Conservation (phyloP, 2,113 vertebrate genomes). For the Mellivora capensis region DNA sequence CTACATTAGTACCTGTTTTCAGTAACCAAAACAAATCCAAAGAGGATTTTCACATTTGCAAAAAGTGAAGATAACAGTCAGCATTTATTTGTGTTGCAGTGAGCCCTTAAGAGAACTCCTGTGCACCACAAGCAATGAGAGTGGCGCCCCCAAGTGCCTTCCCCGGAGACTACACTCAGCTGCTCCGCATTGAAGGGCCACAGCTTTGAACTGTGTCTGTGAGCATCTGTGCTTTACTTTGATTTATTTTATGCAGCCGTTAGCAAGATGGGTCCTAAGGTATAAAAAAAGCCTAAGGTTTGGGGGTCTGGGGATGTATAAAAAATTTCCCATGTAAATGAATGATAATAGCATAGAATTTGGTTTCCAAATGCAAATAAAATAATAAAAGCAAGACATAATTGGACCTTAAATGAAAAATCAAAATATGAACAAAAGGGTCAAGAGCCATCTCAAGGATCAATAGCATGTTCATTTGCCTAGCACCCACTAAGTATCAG, state of each 20-base stretch:
- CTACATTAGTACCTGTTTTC: neutral
- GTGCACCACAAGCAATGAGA: neutral
- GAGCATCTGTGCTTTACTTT: neutral
- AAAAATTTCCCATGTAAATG: neutral
- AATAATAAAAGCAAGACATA: neutral
- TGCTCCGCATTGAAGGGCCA: neutral
- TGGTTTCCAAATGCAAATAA: neutral
- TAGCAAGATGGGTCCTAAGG: neutral
- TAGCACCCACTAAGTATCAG: neutral
- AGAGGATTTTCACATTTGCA: neutral
- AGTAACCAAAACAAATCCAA: neutral
- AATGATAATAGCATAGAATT: neutral
- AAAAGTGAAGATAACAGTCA: neutral
- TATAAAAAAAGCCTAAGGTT: neutral
- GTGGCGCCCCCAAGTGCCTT: neutral
- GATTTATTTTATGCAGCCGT: neutral
- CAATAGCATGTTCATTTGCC: neutral
- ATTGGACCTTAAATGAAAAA: neutral
- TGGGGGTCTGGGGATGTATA: neutral
- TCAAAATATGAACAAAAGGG: neutral
- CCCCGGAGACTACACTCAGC: neutral
- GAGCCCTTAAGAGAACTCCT: neutral
- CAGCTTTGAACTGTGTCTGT: neutral
- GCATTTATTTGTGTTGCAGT: neutral
- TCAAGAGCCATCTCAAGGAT: neutral